phyloP scores from a whole-genome alignment of 2,113 vertebrate species.

The Loxodonta africana region DNA sequence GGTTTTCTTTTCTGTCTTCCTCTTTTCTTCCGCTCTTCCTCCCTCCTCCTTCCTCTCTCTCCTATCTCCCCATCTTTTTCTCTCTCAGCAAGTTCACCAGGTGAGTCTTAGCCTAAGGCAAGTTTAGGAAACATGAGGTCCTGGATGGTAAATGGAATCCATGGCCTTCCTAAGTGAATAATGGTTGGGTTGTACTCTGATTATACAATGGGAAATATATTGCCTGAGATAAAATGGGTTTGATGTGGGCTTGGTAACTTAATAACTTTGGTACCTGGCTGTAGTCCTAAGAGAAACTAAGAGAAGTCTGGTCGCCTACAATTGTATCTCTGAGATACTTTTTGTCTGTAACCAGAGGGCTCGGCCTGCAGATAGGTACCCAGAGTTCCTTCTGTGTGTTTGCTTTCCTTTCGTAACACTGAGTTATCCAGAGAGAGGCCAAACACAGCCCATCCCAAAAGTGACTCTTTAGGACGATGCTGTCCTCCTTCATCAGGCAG shows the following conservation, averaged over 20 bases:
- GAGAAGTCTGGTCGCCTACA: not conserved
- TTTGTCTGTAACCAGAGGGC: not conserved
- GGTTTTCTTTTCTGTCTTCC: no score
- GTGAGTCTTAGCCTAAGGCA: no score
- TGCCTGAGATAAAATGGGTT: no score
- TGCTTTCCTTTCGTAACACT: not conserved
- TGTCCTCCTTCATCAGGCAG: not conserved
- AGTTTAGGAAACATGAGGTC: not conserved
- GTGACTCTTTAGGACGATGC: not conserved
- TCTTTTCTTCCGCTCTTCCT: not conserved
- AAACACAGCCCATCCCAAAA: not conserved
- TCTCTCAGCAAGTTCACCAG: not conserved
- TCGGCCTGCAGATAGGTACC: not conserved
- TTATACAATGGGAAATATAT: not conserved
- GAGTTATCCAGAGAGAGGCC: not conserved
- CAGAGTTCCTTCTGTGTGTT: not conserved
- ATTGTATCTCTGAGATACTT: not conserved
- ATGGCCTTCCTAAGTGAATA: not conserved
- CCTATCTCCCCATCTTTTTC: not conserved
- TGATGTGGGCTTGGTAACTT: not conserved
- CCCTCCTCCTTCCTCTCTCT: not conserved
- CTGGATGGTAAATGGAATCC: not conserved
- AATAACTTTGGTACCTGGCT: not conserved
- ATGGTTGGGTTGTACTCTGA: accelerated
- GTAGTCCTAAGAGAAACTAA: not conserved